Base-by-base conservation (phyloP, 92 coral and sea anemone species). In the Epizoanthus stellaris region DNA sequence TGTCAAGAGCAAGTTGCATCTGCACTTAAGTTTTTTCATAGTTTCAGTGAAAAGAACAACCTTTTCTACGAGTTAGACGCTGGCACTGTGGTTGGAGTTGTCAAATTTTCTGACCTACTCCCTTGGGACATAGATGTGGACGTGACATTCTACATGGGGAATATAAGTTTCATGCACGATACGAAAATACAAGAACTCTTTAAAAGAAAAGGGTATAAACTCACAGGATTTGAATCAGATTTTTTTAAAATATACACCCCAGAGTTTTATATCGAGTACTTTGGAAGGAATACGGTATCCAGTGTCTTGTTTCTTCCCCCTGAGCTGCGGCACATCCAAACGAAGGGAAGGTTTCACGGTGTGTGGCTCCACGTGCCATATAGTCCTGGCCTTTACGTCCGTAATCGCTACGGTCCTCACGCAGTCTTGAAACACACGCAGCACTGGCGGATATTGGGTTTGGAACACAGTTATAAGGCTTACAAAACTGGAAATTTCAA, bases 221-320 rank as follows among this genome's bases (percentile, higher is more conserved):
- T 67, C 0, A 67, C 25, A 14, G 73, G 40, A 40, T 40, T 25
- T 15, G 8, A 15, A 1, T 13, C n/a, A 2, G 21, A 30, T 5
- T 88, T 82, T 60, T 61, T 88, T 38, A 42, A 76, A n/a, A 82
- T 68, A 6, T 87, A 82, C 36, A 88, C 87, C 6, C 91, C 91
- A 15, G 87, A 88, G 14, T 74, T 88, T 57, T 88, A 82, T 38
- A 82, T 87, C 8, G 91, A 88, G 77, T 63, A 67, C 81, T 60
- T 76, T 74, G 91, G 91, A 14, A 82, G 90, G 90, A 71, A 82
- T n/a, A 52, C 82, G 7, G 20, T 74, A 30, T 82, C 87, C 3
- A 87, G 87, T 16, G 62, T 45, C 11, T 71, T 70, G 39, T 82
- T 82, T 40, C 77, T 82, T 4, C 91, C 91, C 17, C 77, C 66